Conservation (phyloP, 1,140 invertebrate genomes). For the Augochlora pura region DNA sequence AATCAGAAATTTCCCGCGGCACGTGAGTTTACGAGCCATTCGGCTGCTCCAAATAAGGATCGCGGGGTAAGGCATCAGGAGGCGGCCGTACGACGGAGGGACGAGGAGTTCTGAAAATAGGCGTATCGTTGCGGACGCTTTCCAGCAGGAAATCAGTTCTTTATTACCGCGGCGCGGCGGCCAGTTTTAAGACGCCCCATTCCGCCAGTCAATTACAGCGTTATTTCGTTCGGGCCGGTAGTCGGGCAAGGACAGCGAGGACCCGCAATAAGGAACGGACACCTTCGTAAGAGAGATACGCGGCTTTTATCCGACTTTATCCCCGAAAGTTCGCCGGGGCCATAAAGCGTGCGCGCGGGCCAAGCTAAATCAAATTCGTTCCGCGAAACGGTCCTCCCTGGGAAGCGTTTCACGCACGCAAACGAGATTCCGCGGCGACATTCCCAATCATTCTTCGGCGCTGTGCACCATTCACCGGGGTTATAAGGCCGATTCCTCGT, state of each 20-base stretch:
- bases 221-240: constrained; percentile 41
- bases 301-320: constrained; percentile 62
- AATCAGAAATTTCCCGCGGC: no score
- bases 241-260: constrained; percentile 35
- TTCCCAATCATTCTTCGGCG: constrained; percentile 63
- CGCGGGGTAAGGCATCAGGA: neutral
- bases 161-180: constrained; percentile 24
- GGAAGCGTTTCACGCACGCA: constrained; percentile 67
- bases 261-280: constrained; percentile 40
- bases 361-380: constrained; percentile 70
- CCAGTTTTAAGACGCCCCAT: constrained; percentile 34
- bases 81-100: neutral
- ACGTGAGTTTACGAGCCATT: neutral
- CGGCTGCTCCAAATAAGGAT: neutral
- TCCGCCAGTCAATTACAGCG: constrained; percentile 52
- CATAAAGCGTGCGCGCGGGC: constrained; percentile 56
- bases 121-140: constrained; percentile 29
- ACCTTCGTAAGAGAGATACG: constrained; percentile 3
- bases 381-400: constrained; percentile 64
- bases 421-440: constrained; percentile 66
- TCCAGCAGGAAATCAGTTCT: constrained; percentile 18
- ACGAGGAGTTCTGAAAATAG: constrained; percentile 21
- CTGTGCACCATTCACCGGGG: constrained; percentile 43
- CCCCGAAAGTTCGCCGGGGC: constrained; percentile 59
- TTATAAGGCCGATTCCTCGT: constrained; percentile 58